A percentile compares a stretch with the other conserved stretches of the same genome.
phyloP scores from a whole-genome alignment of 2,888 invertebrate species.

The Oegoconia quadripuncta region DNA sequence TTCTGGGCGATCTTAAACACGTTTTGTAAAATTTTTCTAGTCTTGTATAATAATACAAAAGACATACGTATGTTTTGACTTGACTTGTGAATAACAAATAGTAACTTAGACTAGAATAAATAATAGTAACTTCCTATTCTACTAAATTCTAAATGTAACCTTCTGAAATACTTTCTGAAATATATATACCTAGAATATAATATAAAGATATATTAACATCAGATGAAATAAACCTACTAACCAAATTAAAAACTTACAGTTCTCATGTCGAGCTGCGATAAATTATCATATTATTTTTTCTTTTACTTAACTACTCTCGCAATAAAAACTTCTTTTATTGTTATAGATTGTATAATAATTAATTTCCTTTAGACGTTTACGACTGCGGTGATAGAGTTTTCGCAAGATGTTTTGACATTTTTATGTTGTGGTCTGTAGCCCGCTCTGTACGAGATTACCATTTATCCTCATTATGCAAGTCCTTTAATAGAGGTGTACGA shows the following conservation, averaged over 20 bases:
- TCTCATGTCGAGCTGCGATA: not conserved
- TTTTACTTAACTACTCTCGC: not conserved
- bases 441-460: not conserved
- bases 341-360: constrained; percentile 7
- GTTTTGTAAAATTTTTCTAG: no score
- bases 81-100: no score
- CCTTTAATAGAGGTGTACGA: not conserved
- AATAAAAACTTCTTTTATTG: not conserved
- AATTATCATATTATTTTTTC: not conserved
- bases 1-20: no score
- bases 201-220: not conserved
- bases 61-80: no score
- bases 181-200: no score
- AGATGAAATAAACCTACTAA: not conserved
- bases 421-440: constrained; percentile 5
- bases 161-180: no score
- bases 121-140: no score
- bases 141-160: no score
- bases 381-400: constrained; percentile 4
- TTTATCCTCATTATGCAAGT: not conserved
- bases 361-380: constrained; percentile 7
- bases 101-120: no score
- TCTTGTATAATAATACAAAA: no score
- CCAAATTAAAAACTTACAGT: not conserved
- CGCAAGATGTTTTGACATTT: constrained; percentile 5